These are phyloP conservation scores for Cerastis rubricosa DNA, from an alignment of 2,888 invertebrate genomes.

Conservation along the genomic window DNA sequence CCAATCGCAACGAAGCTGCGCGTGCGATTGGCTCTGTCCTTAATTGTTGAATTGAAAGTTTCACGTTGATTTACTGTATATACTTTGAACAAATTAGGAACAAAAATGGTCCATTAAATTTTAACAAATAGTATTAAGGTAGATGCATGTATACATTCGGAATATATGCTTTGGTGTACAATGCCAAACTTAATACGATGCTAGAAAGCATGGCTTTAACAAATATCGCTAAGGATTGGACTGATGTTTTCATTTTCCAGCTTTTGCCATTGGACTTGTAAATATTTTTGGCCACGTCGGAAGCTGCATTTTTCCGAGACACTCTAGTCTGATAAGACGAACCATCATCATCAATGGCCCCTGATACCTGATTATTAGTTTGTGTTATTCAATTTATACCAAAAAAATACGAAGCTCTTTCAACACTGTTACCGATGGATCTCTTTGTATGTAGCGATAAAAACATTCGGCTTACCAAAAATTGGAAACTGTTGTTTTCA, in stretches of 20 bases:
- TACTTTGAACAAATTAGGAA: constrained; percentile 85
- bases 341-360: constrained; percentile 67
- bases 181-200: constrained; percentile 86
- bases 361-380: constrained; percentile 86
- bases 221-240: constrained; percentile 80
- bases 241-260: constrained; percentile 79
- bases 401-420: constrained; percentile 88
- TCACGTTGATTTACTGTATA: constrained; percentile 80
- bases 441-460: constrained; percentile 84
- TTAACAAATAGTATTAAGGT: constrained; percentile 85
- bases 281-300: constrained; percentile 81
- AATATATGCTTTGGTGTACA: constrained; percentile 82
- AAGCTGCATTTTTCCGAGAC: constrained; percentile 78
- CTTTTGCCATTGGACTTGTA: constrained; percentile 84
- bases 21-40: constrained; percentile 60
- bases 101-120: constrained; percentile 89
- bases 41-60: constrained; percentile 67
- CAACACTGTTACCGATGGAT: constrained; percentile 90
- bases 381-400: constrained; percentile 89
- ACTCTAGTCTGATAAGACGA: constrained; percentile 83
- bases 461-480: constrained; percentile 86
- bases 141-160: constrained; percentile 80
- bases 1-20: constrained; percentile 57
- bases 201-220: constrained; percentile 85
- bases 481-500: constrained; percentile 81